Conservation (phyloP, 2,888 invertebrate species). For the Aquatica leii region DNA sequence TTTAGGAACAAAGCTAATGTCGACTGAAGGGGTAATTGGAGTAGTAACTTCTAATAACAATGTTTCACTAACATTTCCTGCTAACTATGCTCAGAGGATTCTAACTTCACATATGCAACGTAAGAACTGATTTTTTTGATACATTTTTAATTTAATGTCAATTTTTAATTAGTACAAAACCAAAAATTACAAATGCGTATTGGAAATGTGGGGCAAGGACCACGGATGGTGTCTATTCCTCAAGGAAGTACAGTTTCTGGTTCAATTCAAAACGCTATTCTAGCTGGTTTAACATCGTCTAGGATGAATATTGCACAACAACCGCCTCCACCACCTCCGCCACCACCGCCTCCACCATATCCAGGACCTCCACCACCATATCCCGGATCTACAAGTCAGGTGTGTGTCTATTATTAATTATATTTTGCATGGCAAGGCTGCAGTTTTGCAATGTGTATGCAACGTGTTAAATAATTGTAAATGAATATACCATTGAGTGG, state of each 20-base stretch:
- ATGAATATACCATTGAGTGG: too few species aligned
- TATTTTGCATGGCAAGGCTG: slow-evolving; percentile 33
- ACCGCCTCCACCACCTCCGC: slow-evolving; percentile 62
- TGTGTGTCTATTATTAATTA: slow-evolving; percentile 9
- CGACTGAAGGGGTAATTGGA: slow-evolving; percentile 71
- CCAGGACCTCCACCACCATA: slow-evolving; percentile 76
- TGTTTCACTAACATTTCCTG: slow-evolving; percentile 65
- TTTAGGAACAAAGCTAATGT: slow-evolving; percentile 64
- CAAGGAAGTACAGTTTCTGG: slow-evolving; percentile 8
- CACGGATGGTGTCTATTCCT: slow-evolving; percentile 48
- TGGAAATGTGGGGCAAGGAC: slow-evolving; percentile 45
- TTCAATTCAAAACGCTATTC: slow-evolving; percentile 31
- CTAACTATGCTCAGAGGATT: slow-evolving; percentile 58
- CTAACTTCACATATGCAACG: slow-evolving; percentile 51
- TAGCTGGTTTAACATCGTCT: slow-evolving; percentile 41
- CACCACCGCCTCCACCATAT: slow-evolving; percentile 78
- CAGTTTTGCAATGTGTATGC: slow-evolving; percentile 22
- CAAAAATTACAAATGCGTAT: slow-evolving; percentile 58
- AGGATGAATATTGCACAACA: slow-evolving; percentile 47
- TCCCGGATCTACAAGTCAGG: slow-evolving; percentile 54
- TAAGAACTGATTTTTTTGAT: slow-evolving; percentile 43
- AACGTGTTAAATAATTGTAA: too few species aligned
- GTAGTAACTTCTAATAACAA: slow-evolving; percentile 72
- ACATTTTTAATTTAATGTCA: neutral
- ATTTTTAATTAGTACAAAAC: slow-evolving; percentile 54